Evolutionary conservation across 2,797 vertebrate genomes (phyloP).

Genomic region (Lagorchestes hirsutus): DNA sequence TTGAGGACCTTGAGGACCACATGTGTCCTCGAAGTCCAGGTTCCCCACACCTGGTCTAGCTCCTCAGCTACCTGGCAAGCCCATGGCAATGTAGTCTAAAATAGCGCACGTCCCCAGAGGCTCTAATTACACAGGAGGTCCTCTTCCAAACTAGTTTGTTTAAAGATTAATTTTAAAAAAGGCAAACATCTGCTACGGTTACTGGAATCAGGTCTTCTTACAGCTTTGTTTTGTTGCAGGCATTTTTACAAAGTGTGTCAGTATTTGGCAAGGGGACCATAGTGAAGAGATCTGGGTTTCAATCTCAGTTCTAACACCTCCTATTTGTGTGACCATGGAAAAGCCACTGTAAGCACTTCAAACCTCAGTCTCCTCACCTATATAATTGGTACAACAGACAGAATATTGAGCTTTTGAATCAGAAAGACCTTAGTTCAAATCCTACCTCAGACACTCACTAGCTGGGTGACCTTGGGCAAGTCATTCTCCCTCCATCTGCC

Average conservation of each 20-base stretch:
- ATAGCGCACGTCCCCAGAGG: background rate
- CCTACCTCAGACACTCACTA: background rate
- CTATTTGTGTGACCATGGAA: background rate
- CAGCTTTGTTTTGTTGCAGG: background rate
- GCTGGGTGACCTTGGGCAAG: background rate
- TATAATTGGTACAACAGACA: background rate
- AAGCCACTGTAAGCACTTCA: background rate
- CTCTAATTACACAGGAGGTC: background rate
- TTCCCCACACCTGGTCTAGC: no score
- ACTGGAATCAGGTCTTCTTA: background rate
- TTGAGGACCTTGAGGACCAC: no score
- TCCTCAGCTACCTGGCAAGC: background rate
- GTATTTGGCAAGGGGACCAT: background rate
- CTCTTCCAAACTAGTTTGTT: background rate
- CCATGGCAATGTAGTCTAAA: background rate
- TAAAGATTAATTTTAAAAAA: background rate
- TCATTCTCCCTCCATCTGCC: background rate
- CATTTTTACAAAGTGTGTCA: background rate
- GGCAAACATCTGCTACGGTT: background rate
- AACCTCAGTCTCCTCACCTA: background rate
- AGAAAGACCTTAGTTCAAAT: background rate
- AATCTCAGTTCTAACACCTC: background rate
- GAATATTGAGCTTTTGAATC: background rate
- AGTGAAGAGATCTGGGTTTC: conserved; percentile 8
- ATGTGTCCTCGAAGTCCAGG: no score